phyloP scores from a whole-genome alignment of 2,113 vertebrate genomes.

The Ciconia stormi region DNA sequence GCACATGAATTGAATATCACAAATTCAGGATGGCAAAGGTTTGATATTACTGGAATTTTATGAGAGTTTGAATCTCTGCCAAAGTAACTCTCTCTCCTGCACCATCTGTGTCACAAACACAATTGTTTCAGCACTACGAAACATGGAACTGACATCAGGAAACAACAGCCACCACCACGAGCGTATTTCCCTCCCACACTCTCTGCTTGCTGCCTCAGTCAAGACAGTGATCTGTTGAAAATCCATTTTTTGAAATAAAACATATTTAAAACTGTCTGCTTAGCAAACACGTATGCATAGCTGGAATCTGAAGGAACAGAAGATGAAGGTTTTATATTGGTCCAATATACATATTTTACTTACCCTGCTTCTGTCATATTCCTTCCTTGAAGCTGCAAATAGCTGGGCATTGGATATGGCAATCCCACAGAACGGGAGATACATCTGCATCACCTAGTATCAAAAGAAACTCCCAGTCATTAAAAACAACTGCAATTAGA shows the following conservation, averaged over 20 bases:
- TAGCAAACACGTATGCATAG: background rate
- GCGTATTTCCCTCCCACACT: background rate
- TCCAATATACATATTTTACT: slow-evolving; percentile 58
- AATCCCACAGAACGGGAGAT: slow-evolving; percentile 97
- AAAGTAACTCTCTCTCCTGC: background rate
- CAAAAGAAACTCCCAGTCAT: slow-evolving; percentile 17
- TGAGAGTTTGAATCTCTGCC: background rate
- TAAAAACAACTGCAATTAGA: background rate
- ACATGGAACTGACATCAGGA: background rate
- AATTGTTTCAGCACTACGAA: background rate
- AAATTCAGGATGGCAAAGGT: background rate
- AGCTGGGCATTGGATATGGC: slow-evolving; percentile 97
- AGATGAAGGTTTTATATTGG: background rate
- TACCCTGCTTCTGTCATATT: slow-evolving; percentile 98
- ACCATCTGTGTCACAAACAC: background rate
- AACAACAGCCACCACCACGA: background rate
- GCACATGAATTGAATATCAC: background rate
- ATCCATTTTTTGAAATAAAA: background rate
- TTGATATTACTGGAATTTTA: background rate
- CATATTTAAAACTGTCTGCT: background rate
- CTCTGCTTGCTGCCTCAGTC: background rate
- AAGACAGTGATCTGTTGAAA: background rate
- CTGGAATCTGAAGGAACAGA: background rate
- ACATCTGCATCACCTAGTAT: slow-evolving; percentile 97
- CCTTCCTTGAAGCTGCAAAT: slow-evolving; percentile 96